Evolutionary conservation across 2,113 vertebrate species (phyloP).

Genomic region (Axis porcinus): DNA sequence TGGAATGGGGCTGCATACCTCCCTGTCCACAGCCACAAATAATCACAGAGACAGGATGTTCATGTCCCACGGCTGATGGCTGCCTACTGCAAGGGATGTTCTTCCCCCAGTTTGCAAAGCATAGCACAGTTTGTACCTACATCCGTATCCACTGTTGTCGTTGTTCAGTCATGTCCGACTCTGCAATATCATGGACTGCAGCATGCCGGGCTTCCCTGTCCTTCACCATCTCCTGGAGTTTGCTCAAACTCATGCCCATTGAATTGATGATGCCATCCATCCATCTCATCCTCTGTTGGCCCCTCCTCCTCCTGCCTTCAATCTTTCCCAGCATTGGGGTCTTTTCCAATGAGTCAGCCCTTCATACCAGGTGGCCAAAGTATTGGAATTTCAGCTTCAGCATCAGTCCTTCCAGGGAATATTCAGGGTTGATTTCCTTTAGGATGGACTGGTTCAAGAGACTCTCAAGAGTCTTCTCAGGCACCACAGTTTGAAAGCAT

Average conservation of each 20-base stretch:
- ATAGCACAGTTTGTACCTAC: background rate
- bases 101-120: background rate
- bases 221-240: background rate
- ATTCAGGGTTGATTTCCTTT: background rate
- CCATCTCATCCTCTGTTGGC: background rate
- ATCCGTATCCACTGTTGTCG: background rate
- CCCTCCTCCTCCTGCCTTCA: background rate
- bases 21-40: background rate
- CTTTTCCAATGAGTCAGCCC: background rate
- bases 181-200: background rate
- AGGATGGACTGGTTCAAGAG: background rate
- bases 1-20: background rate
- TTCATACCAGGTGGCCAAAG: background rate
- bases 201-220: background rate
- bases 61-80: background rate
- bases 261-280: background rate
- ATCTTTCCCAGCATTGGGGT: background rate
- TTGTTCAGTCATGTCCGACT: background rate
- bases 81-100: background rate
- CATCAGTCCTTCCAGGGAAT: background rate
- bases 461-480: background rate
- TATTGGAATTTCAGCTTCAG: background rate
- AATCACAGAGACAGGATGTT: background rate
- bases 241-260: background rate
- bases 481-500: background rate